A percentile compares a stretch with the other conserved stretches of the same genome.
Evolutionary conservation across 2,888 invertebrate genomes (phyloP).

Genomic region (Tenthredo notha): DNA sequence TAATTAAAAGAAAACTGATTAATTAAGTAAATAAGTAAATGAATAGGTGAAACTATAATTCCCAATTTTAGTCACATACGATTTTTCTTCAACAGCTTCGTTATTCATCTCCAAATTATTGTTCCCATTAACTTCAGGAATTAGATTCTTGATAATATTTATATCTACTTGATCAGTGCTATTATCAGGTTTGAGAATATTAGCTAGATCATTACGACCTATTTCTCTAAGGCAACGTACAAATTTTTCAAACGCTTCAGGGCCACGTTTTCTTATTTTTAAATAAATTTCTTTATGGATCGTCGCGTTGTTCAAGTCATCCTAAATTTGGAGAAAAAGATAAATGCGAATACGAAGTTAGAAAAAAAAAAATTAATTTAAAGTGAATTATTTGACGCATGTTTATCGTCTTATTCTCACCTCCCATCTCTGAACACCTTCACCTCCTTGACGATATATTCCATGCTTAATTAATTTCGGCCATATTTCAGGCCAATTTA

Average conservation of each 20-base stretch:
- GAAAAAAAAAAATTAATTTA: too few species aligned
- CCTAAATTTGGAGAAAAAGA: neutral
- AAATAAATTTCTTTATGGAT: constrained; percentile 64
- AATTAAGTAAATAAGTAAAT: constrained; percentile 5
- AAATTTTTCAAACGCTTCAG: constrained; percentile 70
- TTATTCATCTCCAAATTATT: constrained; percentile 33
- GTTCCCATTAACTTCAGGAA: constrained; percentile 49
- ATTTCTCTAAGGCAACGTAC: constrained; percentile 67
- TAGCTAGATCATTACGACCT: constrained; percentile 65
- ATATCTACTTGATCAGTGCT: constrained; percentile 23
- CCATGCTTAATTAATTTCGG: constrained; percentile 19
- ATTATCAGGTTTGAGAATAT: constrained; percentile 60
- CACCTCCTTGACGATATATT: neutral
- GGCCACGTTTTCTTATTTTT: constrained; percentile 73
- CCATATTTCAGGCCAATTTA: constrained; percentile 32
- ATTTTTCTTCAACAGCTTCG: neutral
- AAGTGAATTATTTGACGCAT: neutral
- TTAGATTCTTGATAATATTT: neutral
- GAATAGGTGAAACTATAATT: neutral
- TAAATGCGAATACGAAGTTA: neutral
- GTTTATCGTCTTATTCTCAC: constrained; percentile 6
- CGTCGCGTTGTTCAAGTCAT: neutral
- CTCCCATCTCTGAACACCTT: neutral
- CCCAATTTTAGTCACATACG: neutral
- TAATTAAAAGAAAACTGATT: neutral